These are phyloP conservation scores for Solenodon paradoxus DNA, from an alignment of 2,113 vertebrate genomes.

Conservation along the genomic window DNA sequence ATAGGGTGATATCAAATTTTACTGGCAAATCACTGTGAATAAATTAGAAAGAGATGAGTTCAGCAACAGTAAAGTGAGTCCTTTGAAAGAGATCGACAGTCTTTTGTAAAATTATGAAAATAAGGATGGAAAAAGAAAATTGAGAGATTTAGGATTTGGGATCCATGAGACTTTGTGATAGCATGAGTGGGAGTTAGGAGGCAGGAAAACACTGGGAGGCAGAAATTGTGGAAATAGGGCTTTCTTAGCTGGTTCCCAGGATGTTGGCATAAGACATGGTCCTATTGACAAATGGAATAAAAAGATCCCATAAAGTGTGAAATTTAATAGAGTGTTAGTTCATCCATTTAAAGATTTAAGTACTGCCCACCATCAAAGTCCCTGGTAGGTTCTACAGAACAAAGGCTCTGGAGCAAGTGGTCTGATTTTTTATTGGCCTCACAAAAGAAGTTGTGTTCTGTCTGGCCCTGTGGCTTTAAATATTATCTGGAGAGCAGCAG, in stretches of 20 bases:
- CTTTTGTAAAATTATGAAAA: background rate
- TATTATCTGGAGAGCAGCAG: too few relatives aligned
- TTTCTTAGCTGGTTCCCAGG: background rate
- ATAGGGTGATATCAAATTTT: background rate
- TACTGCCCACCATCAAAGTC: too few relatives aligned
- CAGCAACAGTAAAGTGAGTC: background rate
- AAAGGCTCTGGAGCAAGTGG: too few relatives aligned
- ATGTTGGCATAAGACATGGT: background rate
- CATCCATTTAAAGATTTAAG: too few relatives aligned
- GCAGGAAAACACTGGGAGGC: accelerated
- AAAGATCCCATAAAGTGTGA: too few relatives aligned
- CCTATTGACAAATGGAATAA: too few relatives aligned
- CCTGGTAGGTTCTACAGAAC: too few relatives aligned
- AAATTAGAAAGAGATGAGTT: background rate
- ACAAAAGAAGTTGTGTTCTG: too few relatives aligned
- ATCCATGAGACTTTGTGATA: background rate
- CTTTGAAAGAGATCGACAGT: background rate
- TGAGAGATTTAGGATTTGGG: background rate
- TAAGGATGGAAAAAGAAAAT: background rate
- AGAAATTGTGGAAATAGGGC: background rate
- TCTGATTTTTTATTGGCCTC: too few relatives aligned
- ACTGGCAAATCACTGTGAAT: background rate
- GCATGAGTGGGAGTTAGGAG: background rate
- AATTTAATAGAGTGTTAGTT: too few relatives aligned
- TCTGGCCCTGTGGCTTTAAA: too few relatives aligned